Evolutionary conservation across 2,113 vertebrate species (phyloP), one percentile per base, ranked within the genome.

Genomic region (Catagonus wagneri): DNA sequence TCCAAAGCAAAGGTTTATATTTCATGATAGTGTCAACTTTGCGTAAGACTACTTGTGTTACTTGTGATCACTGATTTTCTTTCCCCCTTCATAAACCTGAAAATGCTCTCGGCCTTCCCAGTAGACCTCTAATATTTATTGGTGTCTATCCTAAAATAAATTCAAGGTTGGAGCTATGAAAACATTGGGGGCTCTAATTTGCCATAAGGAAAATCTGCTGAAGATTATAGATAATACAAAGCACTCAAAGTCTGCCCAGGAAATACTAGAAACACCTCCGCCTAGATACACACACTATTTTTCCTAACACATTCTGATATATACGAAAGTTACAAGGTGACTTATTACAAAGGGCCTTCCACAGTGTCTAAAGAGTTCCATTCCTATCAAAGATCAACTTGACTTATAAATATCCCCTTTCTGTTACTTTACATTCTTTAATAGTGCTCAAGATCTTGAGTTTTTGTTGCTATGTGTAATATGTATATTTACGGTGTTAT

Each of bases 141-240:
- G 98, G 98, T 99, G 98, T 98, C 98, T 98, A 98, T 98, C 98
- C 98, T 98, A 98, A 98, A 99, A 99, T 98, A 98, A 98, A 98
- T 98, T 99, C 98, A 99, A 98, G 98, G 98, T 99, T 99, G 99
- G 96, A 98, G 98, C 98, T 97, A 98, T 98, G 98, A 99, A 99
- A 99, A 98, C 74, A 98, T 97, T 96, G 14, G 3, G 85, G 87
- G 86, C 19, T 98, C 95, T 97, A 96, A 97, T 94, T 97, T 96
- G 94, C 71, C 91, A 92, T 12, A 65, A 3, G 58, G 84, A 92
- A 97, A 97, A 54, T 29, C 83, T 87, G 93, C 0, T 65, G 68
- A 96, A 80, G 83, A 94, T 93, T 58, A 80, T 12, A 66, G 32
- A 9, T 89, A 93, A 95, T 96, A 83, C 56, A 95, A n/a, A 95